phyloP scores from a whole-genome alignment of 2,797 vertebrate genomes.

The Poeciliopsis gracilis region DNA sequence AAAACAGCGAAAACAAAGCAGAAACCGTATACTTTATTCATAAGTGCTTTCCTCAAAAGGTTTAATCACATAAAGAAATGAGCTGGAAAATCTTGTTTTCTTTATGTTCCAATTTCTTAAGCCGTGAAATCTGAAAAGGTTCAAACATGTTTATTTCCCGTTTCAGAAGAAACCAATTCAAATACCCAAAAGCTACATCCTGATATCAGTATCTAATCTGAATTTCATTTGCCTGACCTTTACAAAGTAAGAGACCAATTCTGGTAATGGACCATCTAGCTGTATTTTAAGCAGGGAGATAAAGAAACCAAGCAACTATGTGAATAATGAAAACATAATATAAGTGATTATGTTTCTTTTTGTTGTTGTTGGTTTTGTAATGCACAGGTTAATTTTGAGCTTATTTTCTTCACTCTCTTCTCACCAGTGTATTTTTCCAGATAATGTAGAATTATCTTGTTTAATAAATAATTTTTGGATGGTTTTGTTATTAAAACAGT shows the following conservation, averaged over 20 bases:
- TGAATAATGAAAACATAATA: background rate
- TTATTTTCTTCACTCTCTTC: background rate
- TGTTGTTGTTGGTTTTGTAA: background rate
- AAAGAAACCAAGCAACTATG: background rate
- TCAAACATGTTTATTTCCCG: background rate
- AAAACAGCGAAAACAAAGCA: background rate
- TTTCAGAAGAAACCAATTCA: background rate
- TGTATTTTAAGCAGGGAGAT: background rate
- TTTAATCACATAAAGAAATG: background rate
- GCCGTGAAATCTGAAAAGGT: background rate
- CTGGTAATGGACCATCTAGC: background rate
- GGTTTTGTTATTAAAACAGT: background rate
- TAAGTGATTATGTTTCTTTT: background rate
- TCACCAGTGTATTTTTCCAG: background rate
- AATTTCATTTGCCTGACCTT: constrained; percentile 19
- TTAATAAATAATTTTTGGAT: too few relatives aligned
- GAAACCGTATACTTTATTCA: background rate
- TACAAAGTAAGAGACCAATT: background rate
- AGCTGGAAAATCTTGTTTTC: background rate
- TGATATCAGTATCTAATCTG: background rate
- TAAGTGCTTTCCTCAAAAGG: background rate
- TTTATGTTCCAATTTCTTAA: background rate
- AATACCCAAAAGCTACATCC: background rate
- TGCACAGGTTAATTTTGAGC: background rate
- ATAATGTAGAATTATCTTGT: background rate